A percentile compares a stretch with the other conserved stretches of the same genome.
Conservation (phyloP, 1,140 invertebrate species). For the Meloidogyne floridensis region DNA sequence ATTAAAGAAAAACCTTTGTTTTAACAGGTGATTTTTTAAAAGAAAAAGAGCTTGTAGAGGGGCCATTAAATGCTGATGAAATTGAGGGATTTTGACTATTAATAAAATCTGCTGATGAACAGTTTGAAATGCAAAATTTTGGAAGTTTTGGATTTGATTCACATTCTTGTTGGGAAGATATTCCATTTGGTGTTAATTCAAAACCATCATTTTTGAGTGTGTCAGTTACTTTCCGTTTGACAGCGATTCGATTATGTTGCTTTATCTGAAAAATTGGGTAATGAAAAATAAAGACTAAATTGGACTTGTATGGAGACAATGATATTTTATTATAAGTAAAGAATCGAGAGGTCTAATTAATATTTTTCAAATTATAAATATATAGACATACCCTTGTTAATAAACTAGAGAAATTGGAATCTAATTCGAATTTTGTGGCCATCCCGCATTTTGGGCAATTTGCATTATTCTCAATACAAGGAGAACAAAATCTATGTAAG, state of each 20-base stretch:
- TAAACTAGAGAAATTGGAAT: slow-evolving; percentile 13
- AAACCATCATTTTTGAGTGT: neutral
- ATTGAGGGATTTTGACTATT: neutral
- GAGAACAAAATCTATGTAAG: slow-evolving; percentile 25
- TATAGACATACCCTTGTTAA: slow-evolving; percentile 18
- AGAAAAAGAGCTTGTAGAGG: neutral
- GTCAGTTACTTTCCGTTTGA: neutral
- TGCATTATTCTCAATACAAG: neutral
- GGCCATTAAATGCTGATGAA: neutral
- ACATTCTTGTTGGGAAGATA: neutral
- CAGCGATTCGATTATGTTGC: slow-evolving; percentile 8
- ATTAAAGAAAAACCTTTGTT: neutral
- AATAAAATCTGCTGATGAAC: neutral
- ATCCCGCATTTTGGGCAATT: slow-evolving; percentile 22
- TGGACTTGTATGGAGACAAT: neutral
- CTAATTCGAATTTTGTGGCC: slow-evolving; percentile 20
- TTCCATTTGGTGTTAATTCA: slow-evolving; percentile 4
- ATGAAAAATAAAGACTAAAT: neutral
- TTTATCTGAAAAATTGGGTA: neutral
- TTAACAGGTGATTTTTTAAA: neutral
- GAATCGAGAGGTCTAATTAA: neutral
- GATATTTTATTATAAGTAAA: neutral
- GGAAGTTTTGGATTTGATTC: neutral
- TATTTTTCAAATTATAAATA: too few species aligned
- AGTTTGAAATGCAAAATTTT: neutral